These are phyloP conservation scores for Syndactyla subalaris DNA, from an alignment of 2,797 vertebrate species.

Conservation along the genomic window DNA sequence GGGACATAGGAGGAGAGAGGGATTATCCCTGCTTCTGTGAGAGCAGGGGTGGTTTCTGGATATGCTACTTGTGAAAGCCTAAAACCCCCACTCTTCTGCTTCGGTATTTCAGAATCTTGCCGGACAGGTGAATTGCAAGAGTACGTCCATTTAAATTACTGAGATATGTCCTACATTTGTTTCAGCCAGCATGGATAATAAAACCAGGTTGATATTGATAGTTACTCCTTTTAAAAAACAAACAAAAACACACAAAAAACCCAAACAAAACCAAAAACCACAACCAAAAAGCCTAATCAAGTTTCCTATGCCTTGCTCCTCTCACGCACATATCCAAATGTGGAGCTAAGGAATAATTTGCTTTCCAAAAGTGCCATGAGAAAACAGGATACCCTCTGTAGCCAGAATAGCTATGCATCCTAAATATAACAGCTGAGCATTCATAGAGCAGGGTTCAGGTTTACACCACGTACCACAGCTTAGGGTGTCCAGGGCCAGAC, in stretches of 20 bases:
- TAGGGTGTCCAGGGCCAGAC: neutral
- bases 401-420: neutral
- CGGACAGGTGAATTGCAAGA: neutral
- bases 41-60: neutral
- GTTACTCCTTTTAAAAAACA: neutral
- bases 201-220: neutral
- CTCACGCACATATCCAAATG: neutral
- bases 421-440: constrained; percentile 22
- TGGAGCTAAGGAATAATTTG: neutral
- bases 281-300: neutral
- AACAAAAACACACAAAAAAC: neutral
- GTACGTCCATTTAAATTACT: neutral
- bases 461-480: rapidly evolving
- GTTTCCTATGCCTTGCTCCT: neutral
- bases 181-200: neutral
- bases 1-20: rapidly evolving
- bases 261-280: neutral
- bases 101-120: neutral
- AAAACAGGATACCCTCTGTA: neutral
- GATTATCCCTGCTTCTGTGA: neutral
- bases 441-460: neutral
- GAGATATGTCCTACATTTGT: neutral
- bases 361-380: neutral
- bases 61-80: neutral
- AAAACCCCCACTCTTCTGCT: neutral